Evolutionary conservation across 2,888 invertebrate species (phyloP), one percentile per base, ranked within the genome.

Genomic region (Theristus sp.): DNA sequence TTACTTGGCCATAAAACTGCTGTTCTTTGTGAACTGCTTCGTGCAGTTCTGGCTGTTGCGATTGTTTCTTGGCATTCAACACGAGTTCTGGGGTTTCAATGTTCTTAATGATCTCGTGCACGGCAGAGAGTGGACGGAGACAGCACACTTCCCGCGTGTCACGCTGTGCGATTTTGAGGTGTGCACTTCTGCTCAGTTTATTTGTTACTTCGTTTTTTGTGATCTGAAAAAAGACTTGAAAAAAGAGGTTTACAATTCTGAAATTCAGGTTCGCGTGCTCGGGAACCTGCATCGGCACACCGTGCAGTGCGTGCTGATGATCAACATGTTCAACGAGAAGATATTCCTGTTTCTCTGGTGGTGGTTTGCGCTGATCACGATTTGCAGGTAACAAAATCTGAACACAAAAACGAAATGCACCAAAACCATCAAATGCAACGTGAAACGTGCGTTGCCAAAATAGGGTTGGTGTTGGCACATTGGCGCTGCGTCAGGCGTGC

Each of bases 291-390:
- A 72, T 61, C 65, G 67, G 6, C 72, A 72, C 62, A 66, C 72
- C 13, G 70, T 72, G 38, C 72, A 72, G 63, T 72, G 72, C 60
- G 71, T 71, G 38, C 63, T 71, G 55, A 70, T 71, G 70, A 60
- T 59, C 57, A 62, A 57, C 57, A 60, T 58, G 58, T 67, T 67
- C 63, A 69, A 67, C 62, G 68, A 69, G 60, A 69, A 69, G 61
- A 72, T 72, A 59, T 72, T 72, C 64, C 65, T 72, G 25, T 68
- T 67, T 52, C 64, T 72, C 1, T 72, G 72, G 72, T 72, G 68
- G 66, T 72, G 72, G 70, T 65, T 71, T 57, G 66, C 66, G 47
- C 38, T 69, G 53, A 60, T 72, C 54, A 66, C 67, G 26, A 62
- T 65, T 6, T 46, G 65, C 13, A 67, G 66, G 60, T 64, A 20